phyloP scores from a whole-genome alignment of 2,113 vertebrate species.

The Myrmophylax atrothorax region DNA sequence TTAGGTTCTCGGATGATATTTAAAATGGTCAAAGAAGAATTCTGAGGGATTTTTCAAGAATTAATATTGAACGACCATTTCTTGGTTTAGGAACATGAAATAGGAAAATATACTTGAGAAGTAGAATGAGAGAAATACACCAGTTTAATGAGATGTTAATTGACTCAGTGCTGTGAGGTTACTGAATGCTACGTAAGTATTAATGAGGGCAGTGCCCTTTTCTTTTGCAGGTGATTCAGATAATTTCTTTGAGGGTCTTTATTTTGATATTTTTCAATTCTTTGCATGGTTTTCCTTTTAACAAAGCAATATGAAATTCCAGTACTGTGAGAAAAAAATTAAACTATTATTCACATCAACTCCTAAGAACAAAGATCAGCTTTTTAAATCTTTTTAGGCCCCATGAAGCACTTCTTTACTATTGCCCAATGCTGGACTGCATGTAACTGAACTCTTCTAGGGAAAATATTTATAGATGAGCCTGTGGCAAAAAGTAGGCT shows the following conservation, averaged over 20 bases:
- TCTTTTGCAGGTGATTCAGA: slow-evolving; percentile 30
- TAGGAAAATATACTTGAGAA: neutral
- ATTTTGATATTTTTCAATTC: slow-evolving; percentile 1
- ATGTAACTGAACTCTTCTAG: neutral
- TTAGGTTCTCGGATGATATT: neutral
- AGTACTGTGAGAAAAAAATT: neutral
- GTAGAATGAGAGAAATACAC: neutral
- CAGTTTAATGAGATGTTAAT: slow-evolving; percentile 45
- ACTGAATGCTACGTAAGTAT: neutral
- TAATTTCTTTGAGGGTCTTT: slow-evolving; percentile 17
- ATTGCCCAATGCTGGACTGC: neutral
- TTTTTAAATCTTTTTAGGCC: neutral
- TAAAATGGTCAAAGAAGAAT: slow-evolving; percentile 53
- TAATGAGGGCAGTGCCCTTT: slow-evolving; percentile 24
- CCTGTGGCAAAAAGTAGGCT: neutral
- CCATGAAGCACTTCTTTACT: neutral
- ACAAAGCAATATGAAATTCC: neutral
- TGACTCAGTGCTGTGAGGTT: slow-evolving; percentile 23
- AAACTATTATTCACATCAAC: neutral
- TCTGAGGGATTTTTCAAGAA: slow-evolving; percentile 32
- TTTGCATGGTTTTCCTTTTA: slow-evolving; percentile 8
- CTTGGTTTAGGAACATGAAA: slow-evolving; percentile 15
- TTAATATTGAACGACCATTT: slow-evolving; percentile 19
- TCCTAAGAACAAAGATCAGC: neutral
- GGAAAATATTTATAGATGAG: neutral